Percentiles rank a stretch among this genome's conserved stretches.
Evolutionary conservation across 2,113 vertebrate genomes (phyloP).

Genomic region (Phrynosoma platyrhinos): DNA sequence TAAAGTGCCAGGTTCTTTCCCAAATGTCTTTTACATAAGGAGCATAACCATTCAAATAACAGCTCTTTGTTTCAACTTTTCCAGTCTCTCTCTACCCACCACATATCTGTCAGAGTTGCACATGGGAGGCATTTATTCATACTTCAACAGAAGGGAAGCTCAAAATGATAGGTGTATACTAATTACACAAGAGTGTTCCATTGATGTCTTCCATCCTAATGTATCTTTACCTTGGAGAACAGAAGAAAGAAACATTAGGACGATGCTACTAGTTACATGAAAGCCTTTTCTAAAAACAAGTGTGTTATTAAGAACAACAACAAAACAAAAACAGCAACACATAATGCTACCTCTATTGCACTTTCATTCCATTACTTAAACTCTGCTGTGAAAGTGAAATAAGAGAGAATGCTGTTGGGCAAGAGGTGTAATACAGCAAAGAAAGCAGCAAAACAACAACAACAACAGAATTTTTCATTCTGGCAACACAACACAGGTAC

Average conservation of each 20-base stretch:
- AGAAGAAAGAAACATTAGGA: not conserved
- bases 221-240: not conserved
- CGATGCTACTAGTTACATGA: not conserved
- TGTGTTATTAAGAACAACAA: not conserved
- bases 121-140: not conserved
- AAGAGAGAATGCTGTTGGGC: constrained; percentile 13
- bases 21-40: not conserved
- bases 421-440: constrained; percentile 8
- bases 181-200: not conserved
- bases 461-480: not conserved
- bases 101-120: not conserved
- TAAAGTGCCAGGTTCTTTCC: not conserved
- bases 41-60: too few species aligned
- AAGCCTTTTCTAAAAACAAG: not conserved
- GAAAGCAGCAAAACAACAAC: not conserved
- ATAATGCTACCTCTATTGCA: not conserved
- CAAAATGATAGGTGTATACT: not conserved
- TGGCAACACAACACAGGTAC: not conserved
- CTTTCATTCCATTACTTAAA: constrained; percentile 25
- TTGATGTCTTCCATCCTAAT: not conserved
- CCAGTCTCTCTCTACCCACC: not conserved
- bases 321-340: not conserved
- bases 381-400: constrained; percentile 47
- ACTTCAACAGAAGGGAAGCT: not conserved
- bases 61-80: not conserved